Percentiles rank a stretch among this genome's conserved stretches.
These are phyloP conservation scores for Drosophila kikkawai DNA, from an alignment of 1,140 invertebrate species.

Conservation along the genomic window DNA sequence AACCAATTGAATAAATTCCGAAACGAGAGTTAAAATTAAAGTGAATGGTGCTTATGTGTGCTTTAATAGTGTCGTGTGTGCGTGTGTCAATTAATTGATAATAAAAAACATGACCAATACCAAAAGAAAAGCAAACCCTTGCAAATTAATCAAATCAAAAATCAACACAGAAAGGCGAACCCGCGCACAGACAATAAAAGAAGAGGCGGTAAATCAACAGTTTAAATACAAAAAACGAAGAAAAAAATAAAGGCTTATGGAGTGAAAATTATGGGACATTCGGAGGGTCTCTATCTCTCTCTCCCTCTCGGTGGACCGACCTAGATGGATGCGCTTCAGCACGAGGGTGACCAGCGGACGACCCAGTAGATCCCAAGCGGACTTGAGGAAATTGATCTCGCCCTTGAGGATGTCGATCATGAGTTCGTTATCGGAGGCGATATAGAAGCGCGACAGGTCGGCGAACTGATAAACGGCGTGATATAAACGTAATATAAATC, in stretches of 20 bases:
- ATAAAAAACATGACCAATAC: constrained; percentile 45
- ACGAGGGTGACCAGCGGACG: constrained; percentile 95
- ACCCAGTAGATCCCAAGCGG: constrained; percentile 97
- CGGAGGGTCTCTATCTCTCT: background rate
- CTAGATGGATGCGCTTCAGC: constrained; percentile 95
- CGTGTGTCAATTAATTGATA: constrained; percentile 45
- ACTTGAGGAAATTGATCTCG: constrained; percentile 98
- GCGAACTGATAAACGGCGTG: constrained; percentile 91
- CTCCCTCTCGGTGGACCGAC: constrained; percentile 87
- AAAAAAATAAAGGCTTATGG: constrained; percentile 23
- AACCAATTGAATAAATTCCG: constrained; percentile 21
- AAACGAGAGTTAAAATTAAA: constrained; percentile 39
- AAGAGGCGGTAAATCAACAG: constrained; percentile 38
- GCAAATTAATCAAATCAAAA: constrained; percentile 42
- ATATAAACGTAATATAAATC: constrained; percentile 72
- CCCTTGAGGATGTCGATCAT: constrained; percentile 98
- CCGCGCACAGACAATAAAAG: constrained; percentile 20
- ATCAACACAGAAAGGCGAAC: constrained; percentile 28
- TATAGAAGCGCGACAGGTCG: constrained; percentile 98
- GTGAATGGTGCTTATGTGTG: constrained; percentile 14
- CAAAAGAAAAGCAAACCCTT: constrained; percentile 51
- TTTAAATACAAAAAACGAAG: constrained; percentile 15
- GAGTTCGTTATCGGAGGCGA: constrained; percentile 97
- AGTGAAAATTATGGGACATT: constrained; percentile 15
- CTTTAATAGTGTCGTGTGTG: constrained; percentile 25